Conservation (phyloP, 1,140 invertebrate species). For the Tetragonula clypearis region DNA sequence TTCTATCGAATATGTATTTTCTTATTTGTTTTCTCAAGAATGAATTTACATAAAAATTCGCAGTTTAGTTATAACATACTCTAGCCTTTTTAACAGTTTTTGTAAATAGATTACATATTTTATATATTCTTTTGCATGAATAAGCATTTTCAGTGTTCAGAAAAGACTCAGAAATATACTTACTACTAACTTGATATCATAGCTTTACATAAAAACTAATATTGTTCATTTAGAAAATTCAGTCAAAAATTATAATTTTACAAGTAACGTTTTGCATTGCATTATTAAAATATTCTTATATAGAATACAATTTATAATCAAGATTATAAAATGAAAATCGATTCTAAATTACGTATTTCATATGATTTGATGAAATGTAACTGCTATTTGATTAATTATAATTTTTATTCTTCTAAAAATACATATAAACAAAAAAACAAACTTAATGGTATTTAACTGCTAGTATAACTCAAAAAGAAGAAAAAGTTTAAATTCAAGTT, state of each 20-base stretch:
- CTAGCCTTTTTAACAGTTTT: neutral
- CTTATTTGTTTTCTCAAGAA: no score
- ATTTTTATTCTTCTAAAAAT: neutral
- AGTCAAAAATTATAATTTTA: constrained; percentile 9
- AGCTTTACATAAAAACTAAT: neutral
- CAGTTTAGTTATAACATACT: neutral
- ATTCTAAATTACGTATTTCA: neutral
- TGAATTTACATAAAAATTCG: no score
- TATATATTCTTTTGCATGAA: neutral
- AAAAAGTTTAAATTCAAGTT: neutral
- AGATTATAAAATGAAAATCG: neutral
- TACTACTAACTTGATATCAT: neutral
- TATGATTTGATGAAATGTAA: neutral
- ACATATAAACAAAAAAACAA: neutral
- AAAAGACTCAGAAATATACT: neutral
- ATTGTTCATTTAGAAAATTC: neutral
- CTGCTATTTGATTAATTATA: neutral
- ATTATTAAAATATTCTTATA: constrained; percentile 26
- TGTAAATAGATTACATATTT: neutral
- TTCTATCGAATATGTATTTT: no score
- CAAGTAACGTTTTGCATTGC: neutral
- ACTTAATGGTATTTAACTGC: neutral
- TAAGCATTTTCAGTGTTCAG: no score
- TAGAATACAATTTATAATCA: constrained; percentile 8
- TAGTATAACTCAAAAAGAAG: neutral